Evolutionary conservation across 2,113 vertebrate genomes (phyloP).

Genomic region (Eurystomus gularis): DNA sequence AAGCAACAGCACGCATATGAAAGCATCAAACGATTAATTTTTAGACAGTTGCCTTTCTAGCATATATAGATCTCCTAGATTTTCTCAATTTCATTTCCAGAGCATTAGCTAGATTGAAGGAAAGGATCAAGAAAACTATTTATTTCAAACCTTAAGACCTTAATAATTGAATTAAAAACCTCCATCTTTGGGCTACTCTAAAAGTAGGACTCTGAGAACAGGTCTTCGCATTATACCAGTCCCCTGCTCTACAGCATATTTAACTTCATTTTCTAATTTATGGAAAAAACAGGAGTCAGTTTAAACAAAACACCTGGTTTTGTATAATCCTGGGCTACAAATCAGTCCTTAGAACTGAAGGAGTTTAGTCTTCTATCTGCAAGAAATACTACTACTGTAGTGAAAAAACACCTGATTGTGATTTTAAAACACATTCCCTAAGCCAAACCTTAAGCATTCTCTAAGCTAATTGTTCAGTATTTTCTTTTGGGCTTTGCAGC

Average conservation of each 20-base stretch:
- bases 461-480: background rate
- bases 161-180: background rate
- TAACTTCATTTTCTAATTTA: background rate
- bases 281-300: background rate
- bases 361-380: background rate
- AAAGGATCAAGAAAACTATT: background rate
- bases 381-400: background rate
- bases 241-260: background rate
- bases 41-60: background rate
- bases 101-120: background rate
- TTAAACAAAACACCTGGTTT: background rate
- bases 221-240: background rate
- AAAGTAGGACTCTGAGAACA: background rate
- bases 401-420: background rate
- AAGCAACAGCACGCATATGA: background rate
- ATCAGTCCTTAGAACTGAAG: background rate
- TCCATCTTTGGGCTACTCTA: background rate
- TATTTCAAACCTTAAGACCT: background rate
- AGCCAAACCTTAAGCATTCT: background rate
- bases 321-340: background rate
- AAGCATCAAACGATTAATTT: background rate
- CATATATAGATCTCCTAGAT: rapidly evolving
- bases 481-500: background rate
- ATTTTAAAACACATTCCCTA: background rate
- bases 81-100: background rate